phyloP scores from a whole-genome alignment of 1,140 invertebrate genomes.

The Drosophila auraria region DNA sequence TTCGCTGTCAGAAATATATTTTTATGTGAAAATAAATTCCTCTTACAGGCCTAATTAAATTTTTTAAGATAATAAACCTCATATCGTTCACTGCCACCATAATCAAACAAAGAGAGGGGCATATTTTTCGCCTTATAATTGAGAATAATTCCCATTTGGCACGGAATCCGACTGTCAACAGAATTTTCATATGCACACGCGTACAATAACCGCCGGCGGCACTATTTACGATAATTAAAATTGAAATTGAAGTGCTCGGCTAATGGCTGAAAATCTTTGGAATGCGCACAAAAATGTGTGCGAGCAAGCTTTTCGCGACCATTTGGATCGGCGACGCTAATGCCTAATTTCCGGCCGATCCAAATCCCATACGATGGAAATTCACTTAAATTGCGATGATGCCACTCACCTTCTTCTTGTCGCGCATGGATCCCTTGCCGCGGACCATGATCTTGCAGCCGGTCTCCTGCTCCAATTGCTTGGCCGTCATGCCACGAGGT shows the following conservation, averaged over 20 bases:
- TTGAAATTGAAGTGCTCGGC: constrained; percentile 39
- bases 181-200: constrained; percentile 45
- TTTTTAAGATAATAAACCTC: background rate
- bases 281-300: constrained; percentile 9
- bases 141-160: constrained; percentile 60
- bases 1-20: background rate
- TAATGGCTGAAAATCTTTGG: constrained; percentile 29
- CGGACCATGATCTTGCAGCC: constrained; percentile 99
- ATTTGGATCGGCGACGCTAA: background rate
- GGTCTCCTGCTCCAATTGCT: constrained; percentile 99
- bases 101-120: constrained; percentile 6
- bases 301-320: background rate
- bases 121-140: constrained; percentile 41
- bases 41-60: background rate
- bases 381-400: background rate
- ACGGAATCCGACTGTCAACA: constrained; percentile 61
- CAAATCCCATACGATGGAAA: background rate
- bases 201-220: constrained; percentile 18
- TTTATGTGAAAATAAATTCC: background rate
- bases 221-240: constrained; percentile 47
- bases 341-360: constrained; percentile 8
- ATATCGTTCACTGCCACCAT: background rate
- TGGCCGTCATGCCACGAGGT: constrained; percentile 99
- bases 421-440: constrained; percentile 99
- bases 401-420: constrained; percentile 98